Evolutionary conservation across 1,140 invertebrate genomes (phyloP).

Genomic region (Sinonovacula constricta): DNA sequence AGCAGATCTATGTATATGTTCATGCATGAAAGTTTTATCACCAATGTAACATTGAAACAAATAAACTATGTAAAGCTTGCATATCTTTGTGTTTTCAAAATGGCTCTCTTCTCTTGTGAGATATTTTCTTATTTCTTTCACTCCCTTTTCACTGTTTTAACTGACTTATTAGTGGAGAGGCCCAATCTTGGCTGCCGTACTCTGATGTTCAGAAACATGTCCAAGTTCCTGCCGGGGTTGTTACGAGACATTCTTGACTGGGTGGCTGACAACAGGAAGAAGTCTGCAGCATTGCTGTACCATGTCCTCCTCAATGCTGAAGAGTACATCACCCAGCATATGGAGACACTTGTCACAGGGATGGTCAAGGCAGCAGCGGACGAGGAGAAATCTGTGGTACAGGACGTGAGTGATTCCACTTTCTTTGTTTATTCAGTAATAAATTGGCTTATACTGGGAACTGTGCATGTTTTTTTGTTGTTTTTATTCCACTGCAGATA

Average conservation of each 20-base stretch:
- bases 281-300: constrained; percentile 86
- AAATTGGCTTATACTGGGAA: no score
- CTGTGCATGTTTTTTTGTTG: no score
- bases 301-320: constrained; percentile 85
- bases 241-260: constrained; percentile 86
- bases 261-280: constrained; percentile 84
- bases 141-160: no score
- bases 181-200: constrained; percentile 88
- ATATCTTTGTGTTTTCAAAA: no score
- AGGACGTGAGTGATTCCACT: constrained; percentile 80
- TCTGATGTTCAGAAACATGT: constrained; percentile 84
- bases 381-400: constrained; percentile 82
- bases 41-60: no score
- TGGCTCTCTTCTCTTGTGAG: no score
- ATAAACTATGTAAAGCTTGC: no score
- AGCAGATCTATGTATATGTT: no score
- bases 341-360: constrained; percentile 81
- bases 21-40: no score
- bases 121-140: no score
- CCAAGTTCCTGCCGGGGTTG: constrained; percentile 84
- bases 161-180: constrained; percentile 83
- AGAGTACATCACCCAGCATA: constrained; percentile 84
- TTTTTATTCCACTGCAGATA: no score
- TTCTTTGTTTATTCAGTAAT: no score
- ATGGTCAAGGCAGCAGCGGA: constrained; percentile 81